Evolutionary conservation across 2,888 invertebrate species (phyloP).

Genomic region (Hyposoter dolosus): DNA sequence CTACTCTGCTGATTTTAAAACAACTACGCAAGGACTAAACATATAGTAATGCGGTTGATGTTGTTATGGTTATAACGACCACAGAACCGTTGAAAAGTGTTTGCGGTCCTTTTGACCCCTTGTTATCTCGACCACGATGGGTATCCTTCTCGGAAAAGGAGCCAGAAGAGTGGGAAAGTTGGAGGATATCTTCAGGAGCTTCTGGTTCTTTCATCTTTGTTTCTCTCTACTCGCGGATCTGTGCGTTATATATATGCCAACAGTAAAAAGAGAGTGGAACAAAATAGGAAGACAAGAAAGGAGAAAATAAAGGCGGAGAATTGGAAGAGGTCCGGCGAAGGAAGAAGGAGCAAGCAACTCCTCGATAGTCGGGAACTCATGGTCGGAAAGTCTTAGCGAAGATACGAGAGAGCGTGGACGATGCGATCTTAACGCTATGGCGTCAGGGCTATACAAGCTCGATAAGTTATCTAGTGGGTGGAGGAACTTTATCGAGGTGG

Average conservation of each 20-base stretch:
- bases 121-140: conserved; percentile 78
- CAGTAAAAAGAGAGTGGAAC: conserved; percentile 32
- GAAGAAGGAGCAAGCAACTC: conserved; percentile 64
- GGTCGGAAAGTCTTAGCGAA: conserved; percentile 59
- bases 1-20: neutral
- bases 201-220: conserved; percentile 2
- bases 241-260: conserved; percentile 1
- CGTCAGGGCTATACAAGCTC: conserved; percentile 67
- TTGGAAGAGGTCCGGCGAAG: conserved; percentile 27
- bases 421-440: conserved; percentile 49
- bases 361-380: conserved; percentile 27
- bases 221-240: neutral
- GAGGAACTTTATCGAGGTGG: conserved; percentile 76
- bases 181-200: conserved; percentile 36
- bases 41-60: conserved; percentile 58
- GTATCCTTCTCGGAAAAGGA: conserved; percentile 57
- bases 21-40: neutral
- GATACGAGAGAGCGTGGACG: conserved; percentile 65
- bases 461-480: conserved; percentile 79
- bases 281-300: conserved; percentile 45
- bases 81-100: conserved; percentile 74
- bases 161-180: conserved; percentile 42
- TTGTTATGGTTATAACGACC: conserved; percentile 80
- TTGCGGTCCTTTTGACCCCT: conserved; percentile 75
- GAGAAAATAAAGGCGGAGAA: conserved; percentile 19